A percentile compares a stretch with the other conserved stretches of the same genome.
phyloP scores from a whole-genome alignment of 2,113 vertebrate genomes.

The Paracanthobrama guichenoti region DNA sequence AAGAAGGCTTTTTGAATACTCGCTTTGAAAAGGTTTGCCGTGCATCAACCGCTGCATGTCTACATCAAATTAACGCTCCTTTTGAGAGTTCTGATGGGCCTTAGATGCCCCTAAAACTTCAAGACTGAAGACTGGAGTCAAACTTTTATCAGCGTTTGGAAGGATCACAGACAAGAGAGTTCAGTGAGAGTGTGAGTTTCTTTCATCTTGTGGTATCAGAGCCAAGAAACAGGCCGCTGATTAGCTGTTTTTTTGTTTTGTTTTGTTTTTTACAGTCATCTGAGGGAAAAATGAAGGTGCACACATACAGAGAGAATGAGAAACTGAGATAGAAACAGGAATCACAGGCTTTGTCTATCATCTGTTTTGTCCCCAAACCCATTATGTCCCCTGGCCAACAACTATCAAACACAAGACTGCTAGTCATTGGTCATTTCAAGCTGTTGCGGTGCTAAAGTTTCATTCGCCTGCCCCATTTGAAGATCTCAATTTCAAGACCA shows the following conservation, averaged over 20 bases:
- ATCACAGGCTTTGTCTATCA: neutral
- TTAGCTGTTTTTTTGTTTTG: neutral
- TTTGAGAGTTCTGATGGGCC: conserved; percentile 6
- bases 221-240: conserved; percentile 12
- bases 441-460: conserved; percentile 9
- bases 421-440: conserved; percentile 22
- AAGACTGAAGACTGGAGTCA: conserved; percentile 16
- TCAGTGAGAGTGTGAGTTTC: conserved; percentile 16
- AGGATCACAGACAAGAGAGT: conserved; percentile 21
- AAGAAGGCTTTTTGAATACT: conserved; percentile 3
- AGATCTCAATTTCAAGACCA: conserved; percentile 32
- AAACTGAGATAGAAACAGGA: neutral
- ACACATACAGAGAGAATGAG: neutral
- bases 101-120: conserved; percentile 17
- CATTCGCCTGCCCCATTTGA: neutral
- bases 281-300: neutral
- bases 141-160: conserved; percentile 23
- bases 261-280: neutral
- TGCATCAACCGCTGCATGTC: neutral
- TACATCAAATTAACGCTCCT: conserved; percentile 13
- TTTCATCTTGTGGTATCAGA: conserved; percentile 38
- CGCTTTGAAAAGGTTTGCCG: neutral
- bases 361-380: neutral
- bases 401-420: conserved; percentile 28
- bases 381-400: neutral